A percentile compares a stretch with the other conserved stretches of the same genome.
phyloP scores from a whole-genome alignment of 2,888 invertebrate species.

The Caenorhabditis angaria region DNA sequence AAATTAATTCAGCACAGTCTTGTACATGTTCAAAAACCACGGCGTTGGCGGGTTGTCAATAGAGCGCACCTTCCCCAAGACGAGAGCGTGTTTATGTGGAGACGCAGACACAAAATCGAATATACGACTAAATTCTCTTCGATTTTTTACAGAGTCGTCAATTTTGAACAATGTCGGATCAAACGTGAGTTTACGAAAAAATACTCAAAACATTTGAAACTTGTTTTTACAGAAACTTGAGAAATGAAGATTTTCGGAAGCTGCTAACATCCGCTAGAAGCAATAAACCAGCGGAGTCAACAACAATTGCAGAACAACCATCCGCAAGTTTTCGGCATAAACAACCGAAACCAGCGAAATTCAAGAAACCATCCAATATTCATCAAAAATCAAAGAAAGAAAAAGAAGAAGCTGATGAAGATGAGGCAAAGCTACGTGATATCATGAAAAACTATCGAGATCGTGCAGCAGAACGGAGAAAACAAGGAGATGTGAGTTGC shows the following conservation, averaged over 20 bases:
- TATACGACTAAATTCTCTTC: no score
- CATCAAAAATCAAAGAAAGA: conserved; percentile 11
- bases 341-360: conserved; percentile 42
- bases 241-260: conserved; percentile 70
- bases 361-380: conserved; percentile 25
- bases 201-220: neutral
- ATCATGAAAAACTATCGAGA: conserved; percentile 72
- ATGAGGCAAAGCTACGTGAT: conserved; percentile 61
- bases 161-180: neutral
- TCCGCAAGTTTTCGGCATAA: conserved; percentile 39
- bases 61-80: neutral
- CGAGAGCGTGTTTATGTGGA: neutral
- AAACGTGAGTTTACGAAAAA: neutral
- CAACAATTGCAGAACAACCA: conserved; percentile 14
- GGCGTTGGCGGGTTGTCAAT: neutral
- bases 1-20: no score
- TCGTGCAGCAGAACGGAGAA: conserved; percentile 73
- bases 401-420: conserved; percentile 59
- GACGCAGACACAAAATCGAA: neutral
- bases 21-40: neutral
- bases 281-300: conserved; percentile 30
- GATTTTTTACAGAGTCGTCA: no score
- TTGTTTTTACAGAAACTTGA: conserved; percentile 40
- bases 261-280: conserved; percentile 56
- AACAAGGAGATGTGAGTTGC: conserved; percentile 56